Percentiles rank a stretch among this genome's conserved stretches.
These are phyloP conservation scores for Aleiodes testaceus DNA, from an alignment of 2,888 invertebrate species.

Conservation along the genomic window DNA sequence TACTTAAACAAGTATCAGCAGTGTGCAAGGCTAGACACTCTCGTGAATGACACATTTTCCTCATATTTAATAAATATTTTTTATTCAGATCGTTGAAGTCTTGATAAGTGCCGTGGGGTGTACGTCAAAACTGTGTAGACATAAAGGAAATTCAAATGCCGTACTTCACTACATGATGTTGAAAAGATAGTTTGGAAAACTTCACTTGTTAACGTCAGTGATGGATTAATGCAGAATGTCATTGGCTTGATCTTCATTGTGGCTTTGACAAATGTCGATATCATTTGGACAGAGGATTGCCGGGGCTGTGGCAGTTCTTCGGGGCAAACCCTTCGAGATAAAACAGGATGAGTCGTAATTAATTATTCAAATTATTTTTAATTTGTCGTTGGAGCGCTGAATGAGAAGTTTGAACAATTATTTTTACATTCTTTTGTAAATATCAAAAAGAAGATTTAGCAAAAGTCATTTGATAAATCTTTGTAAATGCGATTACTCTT, in stretches of 20 bases:
- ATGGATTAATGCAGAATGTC: constrained; percentile 11
- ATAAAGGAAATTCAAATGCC: not conserved
- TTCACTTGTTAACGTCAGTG: constrained; percentile 3
- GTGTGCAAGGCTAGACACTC: constrained; percentile 48
- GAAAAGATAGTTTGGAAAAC: constrained; percentile 24
- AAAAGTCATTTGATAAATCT: too few relatives aligned
- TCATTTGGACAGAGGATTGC: constrained; percentile 60
- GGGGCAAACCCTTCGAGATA: constrained; percentile 53
- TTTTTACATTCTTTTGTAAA: not conserved
- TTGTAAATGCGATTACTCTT: too few relatives aligned
- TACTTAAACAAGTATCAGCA: constrained; percentile 58
- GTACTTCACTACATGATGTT: constrained; percentile 29
- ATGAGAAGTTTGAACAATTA: not conserved
- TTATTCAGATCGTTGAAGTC: constrained; percentile 26
- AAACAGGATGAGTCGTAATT: constrained; percentile 57
- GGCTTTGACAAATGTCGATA: constrained; percentile 52
- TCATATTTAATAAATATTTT: constrained; percentile 29
- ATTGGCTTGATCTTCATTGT: constrained; percentile 24
- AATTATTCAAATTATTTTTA: not conserved
- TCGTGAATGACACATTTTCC: constrained; percentile 3
- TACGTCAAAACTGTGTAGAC: constrained; percentile 11
- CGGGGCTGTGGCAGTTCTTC: constrained; percentile 59
- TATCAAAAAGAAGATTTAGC: too few relatives aligned
- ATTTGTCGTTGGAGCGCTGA: not conserved
- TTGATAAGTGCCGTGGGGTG: constrained; percentile 14